Conservation (phyloP, 2,888 invertebrate species). For the Selenia dentaria region DNA sequence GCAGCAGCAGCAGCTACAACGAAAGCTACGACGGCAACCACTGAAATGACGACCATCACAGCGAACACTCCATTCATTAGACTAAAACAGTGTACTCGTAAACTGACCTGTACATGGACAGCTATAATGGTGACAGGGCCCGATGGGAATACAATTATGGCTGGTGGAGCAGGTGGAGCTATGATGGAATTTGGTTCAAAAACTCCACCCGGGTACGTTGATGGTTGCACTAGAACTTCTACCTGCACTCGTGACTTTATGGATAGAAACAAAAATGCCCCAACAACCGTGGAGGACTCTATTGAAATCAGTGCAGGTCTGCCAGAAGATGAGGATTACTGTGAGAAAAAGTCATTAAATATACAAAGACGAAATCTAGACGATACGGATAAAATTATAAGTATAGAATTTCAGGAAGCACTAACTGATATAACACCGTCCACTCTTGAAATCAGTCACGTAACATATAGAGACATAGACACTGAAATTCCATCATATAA, state of each 20-base stretch:
- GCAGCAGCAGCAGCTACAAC: neutral
- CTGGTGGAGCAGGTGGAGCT: constrained; percentile 31
- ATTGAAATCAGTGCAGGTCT: constrained; percentile 9
- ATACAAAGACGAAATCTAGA: constrained; percentile 51
- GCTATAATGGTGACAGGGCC: constrained; percentile 46
- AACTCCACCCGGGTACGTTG: constrained; percentile 72
- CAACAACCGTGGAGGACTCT: constrained; percentile 29
- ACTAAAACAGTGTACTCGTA: constrained; percentile 67
- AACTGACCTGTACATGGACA: constrained; percentile 76
- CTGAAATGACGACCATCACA: constrained; percentile 41
- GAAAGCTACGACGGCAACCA: constrained; percentile 13
- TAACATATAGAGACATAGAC: constrained; percentile 4
- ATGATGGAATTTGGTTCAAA: constrained; percentile 48
- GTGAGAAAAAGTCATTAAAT: constrained; percentile 65
- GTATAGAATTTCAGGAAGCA: constrained; percentile 15
- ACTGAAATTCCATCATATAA: constrained; percentile 1
- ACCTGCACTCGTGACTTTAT: constrained; percentile 71
- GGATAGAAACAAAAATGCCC: constrained; percentile 62
- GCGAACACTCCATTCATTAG: constrained; percentile 58
- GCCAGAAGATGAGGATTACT: constrained; percentile 67
- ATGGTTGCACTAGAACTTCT: constrained; percentile 72
- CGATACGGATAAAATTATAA: constrained; percentile 17
- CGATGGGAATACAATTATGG: constrained; percentile 42
- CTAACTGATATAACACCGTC: constrained; percentile 14
- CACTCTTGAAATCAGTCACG: constrained; percentile 5